Evolutionary conservation across 2,797 vertebrate species (phyloP), one percentile per base, ranked within the genome.

Genomic region (Falco columbarius): DNA sequence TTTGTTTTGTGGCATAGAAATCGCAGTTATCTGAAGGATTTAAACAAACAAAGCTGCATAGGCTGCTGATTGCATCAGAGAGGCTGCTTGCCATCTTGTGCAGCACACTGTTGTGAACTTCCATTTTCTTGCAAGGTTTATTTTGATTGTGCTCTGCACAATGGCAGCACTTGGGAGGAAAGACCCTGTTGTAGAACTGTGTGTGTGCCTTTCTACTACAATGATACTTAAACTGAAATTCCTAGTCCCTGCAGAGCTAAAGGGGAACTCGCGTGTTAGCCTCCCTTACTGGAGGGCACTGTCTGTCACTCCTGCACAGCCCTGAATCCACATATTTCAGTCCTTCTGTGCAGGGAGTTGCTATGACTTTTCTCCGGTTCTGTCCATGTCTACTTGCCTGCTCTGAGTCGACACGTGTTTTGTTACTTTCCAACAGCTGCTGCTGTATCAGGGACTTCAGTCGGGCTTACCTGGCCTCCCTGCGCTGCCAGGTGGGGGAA

Each of bases 251-350:
- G 32, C 14, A 59, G 59, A 55, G 18, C 7, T 29, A 55, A 79
- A 62, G 44, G 14, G 26, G 7, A 55, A 1, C 18, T 26, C 24
- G 1, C 12, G 0, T 5, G 7, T 42, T 12, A 58, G 24, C 14
- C 14, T 73, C 59, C 42, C 44, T 34, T 51, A 6, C 54, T 26
- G 42, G 36, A 49, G 27, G 5, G 5, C 42, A 17, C 12, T n/a
- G 20, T 1, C n/a, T 62, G 14, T 36, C n/a, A 3, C 15, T 68
- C 32, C 44, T 34, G 22, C 44, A 18, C 17, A 14, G 24, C 30
- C 34, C 17, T 30, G 14, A 34, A 5, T 26, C 20, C 38, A 7
- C 6, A 1, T 29, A 2, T 51, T 75, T 51, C 67, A 67, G 38
- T 61, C 54, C 62, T 85, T 14, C 79, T 47, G 2, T 4, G 1